These are phyloP conservation scores for Echeneis naucrates DNA, from an alignment of 2,797 vertebrate species.

Conservation along the genomic window DNA sequence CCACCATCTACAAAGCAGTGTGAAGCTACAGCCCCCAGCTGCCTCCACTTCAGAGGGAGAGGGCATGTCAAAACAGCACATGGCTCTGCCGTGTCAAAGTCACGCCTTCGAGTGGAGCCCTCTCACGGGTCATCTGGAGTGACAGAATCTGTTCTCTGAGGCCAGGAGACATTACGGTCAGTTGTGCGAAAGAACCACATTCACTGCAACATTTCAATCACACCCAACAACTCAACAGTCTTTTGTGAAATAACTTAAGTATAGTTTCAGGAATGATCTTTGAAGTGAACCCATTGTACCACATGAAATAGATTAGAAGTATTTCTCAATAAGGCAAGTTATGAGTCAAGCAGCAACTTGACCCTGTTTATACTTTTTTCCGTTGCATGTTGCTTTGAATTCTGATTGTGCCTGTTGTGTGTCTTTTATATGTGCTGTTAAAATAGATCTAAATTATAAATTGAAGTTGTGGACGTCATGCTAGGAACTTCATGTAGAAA, in stretches of 20 bases:
- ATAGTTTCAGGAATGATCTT: background rate
- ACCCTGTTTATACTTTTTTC: background rate
- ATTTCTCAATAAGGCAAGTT: background rate
- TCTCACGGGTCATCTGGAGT: conserved; percentile 55
- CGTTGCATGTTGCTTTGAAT: conserved; percentile 4
- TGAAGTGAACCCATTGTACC: background rate
- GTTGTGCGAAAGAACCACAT: conserved; percentile 1
- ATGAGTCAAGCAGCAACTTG: conserved; percentile 4
- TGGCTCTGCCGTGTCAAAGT: conserved; percentile 45
- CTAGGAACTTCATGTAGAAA: conserved; percentile 3
- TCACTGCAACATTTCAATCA: conserved; percentile 1
- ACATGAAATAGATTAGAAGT: background rate
- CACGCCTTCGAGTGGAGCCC: conserved; percentile 42
- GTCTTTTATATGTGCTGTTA: background rate
- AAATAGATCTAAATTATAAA: conserved; percentile 1
- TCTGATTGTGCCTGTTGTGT: conserved; percentile 1
- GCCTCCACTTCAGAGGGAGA: conserved; percentile 59
- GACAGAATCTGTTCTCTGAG: conserved; percentile 27
- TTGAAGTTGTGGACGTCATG: background rate
- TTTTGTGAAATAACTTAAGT: conserved; percentile 15
- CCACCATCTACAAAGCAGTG: conserved; percentile 46
- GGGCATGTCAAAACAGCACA: conserved; percentile 68
- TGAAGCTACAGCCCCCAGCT: conserved; percentile 72
- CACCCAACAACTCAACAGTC: background rate
- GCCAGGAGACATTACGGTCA: background rate